Evolutionary conservation across 2,797 vertebrate species (phyloP), one percentile per base, ranked within the genome.

Genomic region (Holocentrus rufus): DNA sequence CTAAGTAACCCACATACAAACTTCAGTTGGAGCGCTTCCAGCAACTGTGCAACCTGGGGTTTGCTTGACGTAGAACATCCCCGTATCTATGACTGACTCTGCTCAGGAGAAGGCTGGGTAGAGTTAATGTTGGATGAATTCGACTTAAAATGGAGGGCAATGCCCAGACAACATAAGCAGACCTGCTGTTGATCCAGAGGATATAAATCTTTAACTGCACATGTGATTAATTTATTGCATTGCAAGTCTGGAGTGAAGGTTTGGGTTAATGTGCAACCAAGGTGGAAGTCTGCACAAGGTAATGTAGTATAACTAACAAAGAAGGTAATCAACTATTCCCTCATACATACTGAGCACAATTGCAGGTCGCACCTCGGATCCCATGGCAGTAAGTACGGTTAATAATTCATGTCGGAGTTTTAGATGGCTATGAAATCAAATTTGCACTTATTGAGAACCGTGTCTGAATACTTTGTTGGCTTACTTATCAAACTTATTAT

Each of bases 141-240:
- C 22, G 13, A 73, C 83, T 79, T 74, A 67, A 77, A 81, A 63
- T 57, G 15, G 31, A 67, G 20, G 23, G 22, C 78, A 74, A 46
- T 36, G 64, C 61, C 58, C 46, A 47, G 63, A 73, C 56, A 65
- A 78, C 56, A 75, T 86, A 88, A 77, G 42, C 25, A 61, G 44
- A 57, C 74, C 60, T 56, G 56, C 1, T 2, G 36, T 39, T 39
- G 36, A 39, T 39, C 36, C 36, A 13, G 44, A 77, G 72, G 74
- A 70, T 22, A 34, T 84, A n/a, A 80, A 80, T 85, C 4, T 81
- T 80, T 85, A 82, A 87, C 55, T 31, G 59, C 64, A 34, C 69
- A 69, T 85, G 44, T 46, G 76, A 86, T 62, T 76, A 13, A 79
- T 87, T 85, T 82, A 88, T 66, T 49, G 44, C 69, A 52, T 42